These are phyloP conservation scores for Rhodophaea formosa DNA, from an alignment of 2,888 invertebrate genomes.

Conservation along the genomic window DNA sequence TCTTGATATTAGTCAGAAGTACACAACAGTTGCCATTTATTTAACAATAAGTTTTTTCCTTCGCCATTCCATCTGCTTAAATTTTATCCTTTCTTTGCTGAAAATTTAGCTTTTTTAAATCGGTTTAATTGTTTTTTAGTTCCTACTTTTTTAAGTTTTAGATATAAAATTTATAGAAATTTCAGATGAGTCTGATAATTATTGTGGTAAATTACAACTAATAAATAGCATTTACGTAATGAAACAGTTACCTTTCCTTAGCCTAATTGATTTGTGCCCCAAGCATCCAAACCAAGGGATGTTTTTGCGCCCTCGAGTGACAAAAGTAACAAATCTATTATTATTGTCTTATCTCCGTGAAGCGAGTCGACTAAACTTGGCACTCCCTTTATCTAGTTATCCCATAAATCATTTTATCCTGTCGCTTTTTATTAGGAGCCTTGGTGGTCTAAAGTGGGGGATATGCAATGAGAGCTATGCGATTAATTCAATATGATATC, in stretches of 20 bases:
- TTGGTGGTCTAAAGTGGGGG: slow-evolving; percentile 44
- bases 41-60: no score
- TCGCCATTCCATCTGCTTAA: no score
- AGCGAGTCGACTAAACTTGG: slow-evolving; percentile 55
- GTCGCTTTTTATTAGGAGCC: slow-evolving; percentile 69
- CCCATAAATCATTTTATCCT: slow-evolving; percentile 73
- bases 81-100: no score
- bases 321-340: slow-evolving; percentile 68
- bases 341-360: slow-evolving; percentile 55
- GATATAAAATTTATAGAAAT: no score
- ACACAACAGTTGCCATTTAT: no score
- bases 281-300: slow-evolving; percentile 13
- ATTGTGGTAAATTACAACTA: no score
- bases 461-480: slow-evolving; percentile 28
- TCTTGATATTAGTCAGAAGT: no score
- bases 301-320: slow-evolving; percentile 33
- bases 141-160: no score
- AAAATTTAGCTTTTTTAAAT: no score
- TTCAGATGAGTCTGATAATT: no score
- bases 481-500: background rate
- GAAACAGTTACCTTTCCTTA: background rate
- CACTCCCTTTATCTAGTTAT: slow-evolving; percentile 66
- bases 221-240: no score
- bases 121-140: no score
- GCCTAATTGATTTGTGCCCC: background rate